Evolutionary conservation across 1,140 invertebrate genomes (phyloP).

Genomic region (Tetraneura akinire): DNA sequence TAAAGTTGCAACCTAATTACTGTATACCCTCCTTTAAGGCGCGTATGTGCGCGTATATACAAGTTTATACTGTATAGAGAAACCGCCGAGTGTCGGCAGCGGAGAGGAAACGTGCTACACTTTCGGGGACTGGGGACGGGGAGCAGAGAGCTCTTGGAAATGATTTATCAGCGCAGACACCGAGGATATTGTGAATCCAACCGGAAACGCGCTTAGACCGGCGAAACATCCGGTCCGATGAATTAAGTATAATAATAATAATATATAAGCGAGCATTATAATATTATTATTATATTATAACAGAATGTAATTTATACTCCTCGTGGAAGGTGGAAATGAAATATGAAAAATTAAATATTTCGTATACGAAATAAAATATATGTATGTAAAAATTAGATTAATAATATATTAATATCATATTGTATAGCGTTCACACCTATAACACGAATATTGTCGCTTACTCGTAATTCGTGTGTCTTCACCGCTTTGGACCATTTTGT

Average conservation of each 20-base stretch:
- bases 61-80: slow-evolving; percentile 1
- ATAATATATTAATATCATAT: too few species aligned
- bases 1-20: slow-evolving; percentile 49
- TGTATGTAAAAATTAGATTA: too few species aligned
- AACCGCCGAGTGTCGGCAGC: not conserved
- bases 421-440: too few species aligned
- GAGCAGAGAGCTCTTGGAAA: not conserved
- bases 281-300: not conserved
- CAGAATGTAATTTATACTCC: not conserved
- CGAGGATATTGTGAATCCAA: slow-evolving; percentile 13
- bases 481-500: too few species aligned
- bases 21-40: slow-evolving; percentile 15
- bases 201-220: slow-evolving; percentile 41
- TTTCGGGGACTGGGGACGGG: not conserved
- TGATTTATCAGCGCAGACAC: slow-evolving; percentile 39
- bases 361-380: too few species aligned
- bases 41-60: not conserved
- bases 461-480: too few species aligned
- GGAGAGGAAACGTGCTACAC: not conserved
- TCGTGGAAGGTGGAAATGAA: too few species aligned
- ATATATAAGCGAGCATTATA: not conserved
- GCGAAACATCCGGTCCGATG: slow-evolving; percentile 40
- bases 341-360: too few species aligned
- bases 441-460: too few species aligned
- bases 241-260: too few species aligned